phyloP scores from a whole-genome alignment of 2,113 vertebrate genomes.

The Nothobranchius kuhntae region DNA sequence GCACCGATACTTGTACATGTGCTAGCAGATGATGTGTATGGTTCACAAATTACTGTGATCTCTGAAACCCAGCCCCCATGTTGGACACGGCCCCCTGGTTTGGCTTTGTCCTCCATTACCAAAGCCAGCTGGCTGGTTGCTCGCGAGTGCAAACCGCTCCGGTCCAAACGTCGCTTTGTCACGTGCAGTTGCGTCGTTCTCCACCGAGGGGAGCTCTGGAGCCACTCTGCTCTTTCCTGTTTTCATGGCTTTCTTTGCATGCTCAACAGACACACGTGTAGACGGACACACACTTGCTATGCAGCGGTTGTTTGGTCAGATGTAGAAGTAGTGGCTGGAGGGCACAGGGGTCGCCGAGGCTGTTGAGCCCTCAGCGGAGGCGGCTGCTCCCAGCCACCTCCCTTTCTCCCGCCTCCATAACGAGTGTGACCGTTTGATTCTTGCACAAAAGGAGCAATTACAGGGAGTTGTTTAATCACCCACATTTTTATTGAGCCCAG shows the following conservation, averaged over 20 bases:
- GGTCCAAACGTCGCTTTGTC: conserved; percentile 1
- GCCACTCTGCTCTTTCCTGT: conserved; percentile 32
- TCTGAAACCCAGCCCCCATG: conserved; percentile 62
- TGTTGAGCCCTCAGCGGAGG: conserved; percentile 58
- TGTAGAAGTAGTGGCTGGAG: conserved; percentile 69
- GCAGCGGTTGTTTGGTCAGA: conserved; percentile 70
- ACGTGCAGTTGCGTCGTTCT: conserved; percentile 20
- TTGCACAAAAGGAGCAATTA: conserved; percentile 79
- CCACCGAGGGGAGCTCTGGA: conserved; percentile 76
- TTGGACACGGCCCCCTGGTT: conserved; percentile 68
- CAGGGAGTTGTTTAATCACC: conserved; percentile 78
- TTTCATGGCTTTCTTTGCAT: conserved; percentile 45
- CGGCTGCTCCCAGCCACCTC: conserved; percentile 36
- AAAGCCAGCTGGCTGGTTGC: conserved; percentile 67
- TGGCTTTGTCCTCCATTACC: conserved; percentile 62
- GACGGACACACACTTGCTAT: conserved; percentile 17
- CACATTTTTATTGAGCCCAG: conserved; percentile 71
- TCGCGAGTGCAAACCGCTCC: conserved; percentile 27
- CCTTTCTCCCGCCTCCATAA: conserved; percentile 43
- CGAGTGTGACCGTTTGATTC: conserved; percentile 71
- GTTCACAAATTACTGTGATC: conserved; percentile 65
- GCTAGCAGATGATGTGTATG: conserved; percentile 62
- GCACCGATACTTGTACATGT: conserved; percentile 42
- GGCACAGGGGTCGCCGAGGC: conserved; percentile 65
- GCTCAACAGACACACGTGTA: conserved; percentile 20